phyloP scores from a whole-genome alignment of 1,140 invertebrate genomes.

The Cherax destructor region DNA sequence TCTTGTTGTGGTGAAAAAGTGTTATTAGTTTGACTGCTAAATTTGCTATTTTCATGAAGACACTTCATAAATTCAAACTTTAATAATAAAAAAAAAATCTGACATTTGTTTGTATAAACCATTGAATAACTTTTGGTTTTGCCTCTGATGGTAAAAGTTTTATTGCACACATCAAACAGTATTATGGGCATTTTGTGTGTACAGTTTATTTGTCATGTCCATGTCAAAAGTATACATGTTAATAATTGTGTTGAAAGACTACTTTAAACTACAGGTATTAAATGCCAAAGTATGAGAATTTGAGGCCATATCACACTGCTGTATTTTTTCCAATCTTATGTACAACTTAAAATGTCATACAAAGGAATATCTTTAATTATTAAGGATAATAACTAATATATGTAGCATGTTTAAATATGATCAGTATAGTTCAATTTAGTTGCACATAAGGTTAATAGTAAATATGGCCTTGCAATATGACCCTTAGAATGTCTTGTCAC shows the following conservation, averaged over 20 bases:
- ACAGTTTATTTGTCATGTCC: constrained; percentile 44
- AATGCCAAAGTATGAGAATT: constrained; percentile 63
- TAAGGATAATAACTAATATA: neutral
- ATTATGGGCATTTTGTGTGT: constrained; percentile 63
- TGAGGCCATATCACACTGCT: constrained; percentile 40
- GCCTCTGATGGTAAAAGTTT: constrained; percentile 16
- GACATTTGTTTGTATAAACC: constrained; percentile 2
- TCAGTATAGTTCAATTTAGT: neutral
- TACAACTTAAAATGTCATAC: neutral
- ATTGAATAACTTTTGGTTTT: constrained; percentile 14
- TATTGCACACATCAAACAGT: constrained; percentile 52
- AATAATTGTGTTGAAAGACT: constrained; percentile 26
- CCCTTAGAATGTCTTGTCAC: constrained; percentile 21
- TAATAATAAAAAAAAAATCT: neutral
- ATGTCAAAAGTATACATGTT: constrained; percentile 31
- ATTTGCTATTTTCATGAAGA: constrained; percentile 3
- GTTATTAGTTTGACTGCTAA: neutral
- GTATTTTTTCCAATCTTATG: constrained; percentile 42
- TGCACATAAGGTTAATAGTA: constrained; percentile 23
- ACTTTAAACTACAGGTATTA: constrained; percentile 66
- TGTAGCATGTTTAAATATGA: no score
- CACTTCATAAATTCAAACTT: neutral
- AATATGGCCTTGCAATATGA: constrained; percentile 33
- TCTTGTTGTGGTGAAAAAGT: neutral
- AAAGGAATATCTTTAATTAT: neutral